Percentiles rank a stretch among this genome's conserved stretches.
Evolutionary conservation across 2,888 invertebrate species (phyloP).

Genomic region (Stenichneumon culpator): DNA sequence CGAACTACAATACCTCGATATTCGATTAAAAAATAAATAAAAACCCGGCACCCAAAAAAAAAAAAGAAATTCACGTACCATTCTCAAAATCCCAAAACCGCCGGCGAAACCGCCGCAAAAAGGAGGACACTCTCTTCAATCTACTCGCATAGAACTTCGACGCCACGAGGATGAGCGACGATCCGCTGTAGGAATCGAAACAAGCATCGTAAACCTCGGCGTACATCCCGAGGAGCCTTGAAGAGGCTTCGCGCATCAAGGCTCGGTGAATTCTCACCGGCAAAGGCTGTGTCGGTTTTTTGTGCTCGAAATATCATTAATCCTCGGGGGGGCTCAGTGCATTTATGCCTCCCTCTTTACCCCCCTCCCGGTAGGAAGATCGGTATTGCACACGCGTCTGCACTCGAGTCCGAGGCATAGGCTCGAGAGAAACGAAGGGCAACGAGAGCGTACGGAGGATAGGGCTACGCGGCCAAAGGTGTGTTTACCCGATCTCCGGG

Average conservation of each 20-base stretch:
- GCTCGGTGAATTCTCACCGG: slow-evolving; percentile 43
- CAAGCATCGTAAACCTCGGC: slow-evolving; percentile 6
- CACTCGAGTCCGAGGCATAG: slow-evolving; percentile 26
- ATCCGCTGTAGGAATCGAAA: background rate
- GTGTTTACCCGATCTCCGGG: slow-evolving; percentile 82
- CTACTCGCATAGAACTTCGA: background rate
- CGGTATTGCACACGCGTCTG: slow-evolving; percentile 34
- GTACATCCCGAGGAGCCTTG: slow-evolving; percentile 17
- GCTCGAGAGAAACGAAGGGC: slow-evolving; percentile 42
- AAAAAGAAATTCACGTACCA: background rate
- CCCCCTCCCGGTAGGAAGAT: slow-evolving; percentile 1
- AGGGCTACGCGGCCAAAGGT: slow-evolving; percentile 76
- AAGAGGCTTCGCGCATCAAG: background rate
- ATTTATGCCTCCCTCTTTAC: slow-evolving; percentile 28
- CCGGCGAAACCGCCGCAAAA: too few species aligned
- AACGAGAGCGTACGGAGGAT: slow-evolving; percentile 36
- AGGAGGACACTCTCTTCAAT: background rate
- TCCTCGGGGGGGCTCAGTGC: slow-evolving; percentile 43
- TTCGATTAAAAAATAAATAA: background rate
- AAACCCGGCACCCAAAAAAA: background rate
- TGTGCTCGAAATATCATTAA: slow-evolving; percentile 54
- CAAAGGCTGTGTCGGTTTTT: slow-evolving; percentile 27
- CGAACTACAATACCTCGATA: background rate
- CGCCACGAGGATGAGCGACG: background rate
- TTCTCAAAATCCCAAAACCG: background rate